Percentiles rank a stretch among this genome's conserved stretches.
Evolutionary conservation across 2,797 vertebrate genomes (phyloP).

Genomic region (Mormyrops attenuatus): DNA sequence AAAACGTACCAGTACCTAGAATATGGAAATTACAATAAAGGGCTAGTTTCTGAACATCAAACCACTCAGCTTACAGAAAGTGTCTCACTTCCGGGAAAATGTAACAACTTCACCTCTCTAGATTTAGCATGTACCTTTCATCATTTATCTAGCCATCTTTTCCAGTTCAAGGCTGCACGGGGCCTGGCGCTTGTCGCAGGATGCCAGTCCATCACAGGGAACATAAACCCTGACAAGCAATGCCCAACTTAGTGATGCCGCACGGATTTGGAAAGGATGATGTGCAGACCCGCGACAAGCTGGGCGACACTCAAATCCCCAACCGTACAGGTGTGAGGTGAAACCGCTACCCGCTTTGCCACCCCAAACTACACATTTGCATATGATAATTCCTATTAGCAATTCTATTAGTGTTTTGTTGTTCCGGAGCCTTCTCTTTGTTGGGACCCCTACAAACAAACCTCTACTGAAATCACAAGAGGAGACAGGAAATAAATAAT

Average conservation of each 20-base stretch:
- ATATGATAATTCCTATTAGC: background rate
- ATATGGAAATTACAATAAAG: background rate
- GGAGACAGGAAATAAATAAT: background rate
- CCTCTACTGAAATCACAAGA: background rate
- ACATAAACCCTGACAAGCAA: background rate
- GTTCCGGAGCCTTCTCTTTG: background rate
- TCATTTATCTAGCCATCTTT: background rate
- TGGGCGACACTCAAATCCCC: background rate
- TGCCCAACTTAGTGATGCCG: background rate
- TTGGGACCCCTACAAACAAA: background rate
- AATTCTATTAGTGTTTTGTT: background rate
- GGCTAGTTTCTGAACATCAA: background rate
- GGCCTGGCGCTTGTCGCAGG: background rate
- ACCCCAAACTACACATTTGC: background rate
- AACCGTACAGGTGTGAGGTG: background rate
- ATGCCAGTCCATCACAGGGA: background rate
- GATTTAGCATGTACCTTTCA: background rate
- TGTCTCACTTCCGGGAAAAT: background rate
- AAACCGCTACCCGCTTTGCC: background rate
- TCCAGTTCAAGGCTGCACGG: background rate
- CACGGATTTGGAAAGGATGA: background rate
- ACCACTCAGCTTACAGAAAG: background rate
- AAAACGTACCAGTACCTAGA: background rate
- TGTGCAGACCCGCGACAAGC: background rate
- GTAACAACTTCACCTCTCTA: background rate